Evolutionary conservation across 2,888 invertebrate species (phyloP).

Genomic region (Cetonia aurata): DNA sequence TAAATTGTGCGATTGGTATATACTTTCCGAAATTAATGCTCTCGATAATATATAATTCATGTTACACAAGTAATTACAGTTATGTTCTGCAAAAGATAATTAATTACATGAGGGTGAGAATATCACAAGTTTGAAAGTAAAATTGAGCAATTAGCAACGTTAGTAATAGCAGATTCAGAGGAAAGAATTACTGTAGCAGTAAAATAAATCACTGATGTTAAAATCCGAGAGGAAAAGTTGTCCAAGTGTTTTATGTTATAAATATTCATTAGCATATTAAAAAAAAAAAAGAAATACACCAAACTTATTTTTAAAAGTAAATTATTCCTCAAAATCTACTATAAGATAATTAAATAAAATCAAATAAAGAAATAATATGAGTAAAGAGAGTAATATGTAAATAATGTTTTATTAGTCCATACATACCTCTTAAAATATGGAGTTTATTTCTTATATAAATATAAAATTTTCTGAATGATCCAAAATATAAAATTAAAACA

Average conservation of each 20-base stretch:
- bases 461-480: slow-evolving; percentile 29
- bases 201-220: too few species aligned
- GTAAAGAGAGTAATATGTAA: neutral
- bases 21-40: slow-evolving; percentile 14
- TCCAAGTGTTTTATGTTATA: too few species aligned
- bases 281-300: too few species aligned
- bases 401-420: slow-evolving; percentile 5
- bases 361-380: slow-evolving; percentile 6
- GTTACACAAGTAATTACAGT: slow-evolving; percentile 13
- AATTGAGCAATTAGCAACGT: slow-evolving; percentile 26
- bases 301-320: too few species aligned
- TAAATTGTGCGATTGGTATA: slow-evolving; percentile 34
- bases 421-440: slow-evolving; percentile 4
- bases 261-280: too few species aligned
- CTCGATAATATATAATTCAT: slow-evolving; percentile 3
- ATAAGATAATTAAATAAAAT: neutral
- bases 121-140: slow-evolving; percentile 33
- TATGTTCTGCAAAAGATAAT: neutral
- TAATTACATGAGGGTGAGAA: slow-evolving; percentile 1
- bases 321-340: too few species aligned
- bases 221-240: too few species aligned
- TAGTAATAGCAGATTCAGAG: slow-evolving; percentile 3
- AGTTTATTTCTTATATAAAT: slow-evolving; percentile 9
- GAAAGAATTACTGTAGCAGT: neutral
- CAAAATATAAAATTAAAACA: slow-evolving; percentile 33